These are phyloP conservation scores for Meiosimyza platycephala DNA, from an alignment of 2,888 invertebrate genomes.

Conservation along the genomic window DNA sequence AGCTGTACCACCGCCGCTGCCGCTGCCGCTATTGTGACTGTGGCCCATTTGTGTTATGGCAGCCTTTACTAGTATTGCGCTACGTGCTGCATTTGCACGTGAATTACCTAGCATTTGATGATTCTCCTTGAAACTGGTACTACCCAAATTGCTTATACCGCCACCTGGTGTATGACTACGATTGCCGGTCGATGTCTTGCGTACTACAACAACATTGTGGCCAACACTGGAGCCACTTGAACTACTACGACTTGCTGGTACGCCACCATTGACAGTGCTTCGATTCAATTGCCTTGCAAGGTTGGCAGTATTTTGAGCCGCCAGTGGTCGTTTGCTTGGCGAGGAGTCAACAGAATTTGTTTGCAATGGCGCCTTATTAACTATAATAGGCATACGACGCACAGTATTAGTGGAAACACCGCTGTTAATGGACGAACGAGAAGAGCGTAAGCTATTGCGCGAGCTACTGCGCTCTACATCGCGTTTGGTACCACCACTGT, in stretches of 20 bases:
- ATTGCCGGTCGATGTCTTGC: slow-evolving; percentile 71
- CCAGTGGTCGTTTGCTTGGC: slow-evolving; percentile 69
- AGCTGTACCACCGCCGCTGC: slow-evolving; percentile 38
- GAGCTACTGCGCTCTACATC: slow-evolving; percentile 83
- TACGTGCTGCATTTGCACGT: slow-evolving; percentile 54
- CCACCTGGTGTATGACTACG: slow-evolving; percentile 28
- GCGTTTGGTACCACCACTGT: slow-evolving; percentile 54
- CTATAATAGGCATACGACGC: slow-evolving; percentile 69
- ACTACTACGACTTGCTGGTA: slow-evolving; percentile 72
- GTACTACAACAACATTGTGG: slow-evolving; percentile 62
- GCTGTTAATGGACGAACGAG: slow-evolving; percentile 85
- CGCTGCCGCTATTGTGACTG: slow-evolving; percentile 20
- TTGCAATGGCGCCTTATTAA: slow-evolving; percentile 51
- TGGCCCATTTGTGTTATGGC: slow-evolving; percentile 50
- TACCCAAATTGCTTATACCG: slow-evolving; percentile 51
- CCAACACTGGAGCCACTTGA: slow-evolving; percentile 73
- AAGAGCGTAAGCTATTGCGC: slow-evolving; percentile 82
- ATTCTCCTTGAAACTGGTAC: slow-evolving; percentile 69
- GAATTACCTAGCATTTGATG: slow-evolving; percentile 48
- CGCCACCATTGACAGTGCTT: slow-evolving; percentile 66
- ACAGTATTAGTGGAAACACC: slow-evolving; percentile 83
- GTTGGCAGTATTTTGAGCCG: slow-evolving; percentile 67
- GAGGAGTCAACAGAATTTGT: slow-evolving; percentile 64
- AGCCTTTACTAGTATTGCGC: slow-evolving; percentile 59
- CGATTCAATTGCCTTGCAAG: slow-evolving; percentile 27